These are phyloP conservation scores for Sander vitreus DNA, from an alignment of 2,113 vertebrate species.

Conservation along the genomic window DNA sequence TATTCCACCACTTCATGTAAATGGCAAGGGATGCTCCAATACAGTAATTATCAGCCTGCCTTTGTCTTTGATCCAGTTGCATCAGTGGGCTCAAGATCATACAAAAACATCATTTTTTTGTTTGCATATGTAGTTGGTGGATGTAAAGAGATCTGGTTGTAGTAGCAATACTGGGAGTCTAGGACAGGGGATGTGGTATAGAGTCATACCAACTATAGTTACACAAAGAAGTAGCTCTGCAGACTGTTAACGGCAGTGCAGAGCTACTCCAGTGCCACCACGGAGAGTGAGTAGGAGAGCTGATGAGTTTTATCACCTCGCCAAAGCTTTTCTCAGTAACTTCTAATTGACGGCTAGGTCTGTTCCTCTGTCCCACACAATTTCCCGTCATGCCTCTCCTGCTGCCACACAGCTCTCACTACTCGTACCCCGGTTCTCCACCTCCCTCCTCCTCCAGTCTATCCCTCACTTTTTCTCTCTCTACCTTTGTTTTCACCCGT, in stretches of 20 bases:
- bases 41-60: slow-evolving; percentile 65
- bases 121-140: slow-evolving; percentile 1
- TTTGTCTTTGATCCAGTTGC: slow-evolving; percentile 40
- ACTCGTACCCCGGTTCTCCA: slow-evolving; percentile 84
- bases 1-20: slow-evolving; percentile 72
- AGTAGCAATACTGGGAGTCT: slow-evolving; percentile 23
- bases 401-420: slow-evolving; percentile 74
- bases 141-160: slow-evolving; percentile 27
- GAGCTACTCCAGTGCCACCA: slow-evolving; percentile 67
- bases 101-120: slow-evolving; percentile 20
- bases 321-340: slow-evolving; percentile 74
- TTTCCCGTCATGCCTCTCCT: slow-evolving; percentile 80
- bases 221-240: slow-evolving; percentile 50
- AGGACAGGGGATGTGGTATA: slow-evolving; percentile 14
- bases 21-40: slow-evolving; percentile 55
- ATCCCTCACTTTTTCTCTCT: slow-evolving; percentile 83
- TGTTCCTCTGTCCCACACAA: slow-evolving; percentile 82
- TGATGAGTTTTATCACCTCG: slow-evolving; percentile 83
- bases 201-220: slow-evolving; percentile 52
- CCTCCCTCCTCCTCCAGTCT: slow-evolving; percentile 86
- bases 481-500: slow-evolving; percentile 87
- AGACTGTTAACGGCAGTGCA: slow-evolving; percentile 67
- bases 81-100: slow-evolving; percentile 14
- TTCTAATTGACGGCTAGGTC: slow-evolving; percentile 78
- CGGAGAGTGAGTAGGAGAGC: slow-evolving; percentile 71